Evolutionary conservation across 2,797 vertebrate species (phyloP).

Genomic region (Protosalanx chinensis): DNA sequence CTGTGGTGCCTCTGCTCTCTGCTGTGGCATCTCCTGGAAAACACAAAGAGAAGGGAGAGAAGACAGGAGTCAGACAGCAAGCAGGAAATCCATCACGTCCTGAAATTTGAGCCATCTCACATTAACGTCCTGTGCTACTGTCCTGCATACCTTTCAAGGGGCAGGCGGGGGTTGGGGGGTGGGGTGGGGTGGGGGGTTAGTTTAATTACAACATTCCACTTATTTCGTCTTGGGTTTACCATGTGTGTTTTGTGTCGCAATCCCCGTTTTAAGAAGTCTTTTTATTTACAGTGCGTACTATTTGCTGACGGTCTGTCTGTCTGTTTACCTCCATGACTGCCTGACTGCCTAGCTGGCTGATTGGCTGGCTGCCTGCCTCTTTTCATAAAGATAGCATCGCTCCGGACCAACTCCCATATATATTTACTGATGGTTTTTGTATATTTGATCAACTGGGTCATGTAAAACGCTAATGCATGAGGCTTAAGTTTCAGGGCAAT

Average conservation of each 20-base stretch:
- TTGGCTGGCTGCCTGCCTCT: not conserved
- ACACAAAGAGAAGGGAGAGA: not conserved
- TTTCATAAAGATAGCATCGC: not conserved
- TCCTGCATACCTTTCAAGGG: not conserved
- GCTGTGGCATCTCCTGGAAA: too few species aligned
- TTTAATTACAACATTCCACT: constrained; percentile 8
- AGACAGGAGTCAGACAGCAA: not conserved
- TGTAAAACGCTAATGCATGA: constrained; percentile 1
- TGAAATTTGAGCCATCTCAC: too few species aligned
- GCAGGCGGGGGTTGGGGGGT: too few species aligned
- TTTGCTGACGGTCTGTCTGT: not conserved
- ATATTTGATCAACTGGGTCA: not conserved
- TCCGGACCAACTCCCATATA: not conserved
- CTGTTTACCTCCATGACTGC: not conserved
- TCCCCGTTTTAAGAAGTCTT: not conserved
- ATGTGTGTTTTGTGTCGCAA: constrained; percentile 10
- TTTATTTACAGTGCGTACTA: not conserved
- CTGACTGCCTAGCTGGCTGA: not conserved
- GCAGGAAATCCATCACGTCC: too few species aligned
- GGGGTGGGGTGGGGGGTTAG: too few species aligned
- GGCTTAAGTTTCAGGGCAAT: constrained; percentile 45
- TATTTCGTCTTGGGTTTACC: not conserved
- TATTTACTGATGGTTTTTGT: not conserved
- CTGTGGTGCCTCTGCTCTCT: too few species aligned
- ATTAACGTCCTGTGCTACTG: constrained; percentile 7